Conservation (phyloP, 2,797 vertebrate species). For the Octomys mimax region DNA sequence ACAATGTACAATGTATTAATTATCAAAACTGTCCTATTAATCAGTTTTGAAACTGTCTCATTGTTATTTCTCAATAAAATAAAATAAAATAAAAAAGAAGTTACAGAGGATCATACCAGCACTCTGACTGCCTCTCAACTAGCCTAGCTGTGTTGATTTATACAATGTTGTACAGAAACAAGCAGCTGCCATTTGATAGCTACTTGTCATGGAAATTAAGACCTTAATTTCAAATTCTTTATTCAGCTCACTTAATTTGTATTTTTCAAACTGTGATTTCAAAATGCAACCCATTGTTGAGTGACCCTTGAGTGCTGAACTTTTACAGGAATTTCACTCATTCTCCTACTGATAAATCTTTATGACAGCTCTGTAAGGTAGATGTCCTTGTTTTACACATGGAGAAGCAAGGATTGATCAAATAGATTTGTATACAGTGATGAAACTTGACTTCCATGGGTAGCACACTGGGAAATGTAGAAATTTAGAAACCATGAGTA, state of each 20-base stretch:
- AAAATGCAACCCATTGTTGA: not conserved
- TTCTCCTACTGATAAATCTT: constrained; percentile 18
- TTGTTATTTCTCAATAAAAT: too few relatives aligned
- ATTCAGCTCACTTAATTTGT: constrained; percentile 13
- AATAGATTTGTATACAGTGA: constrained; percentile 27
- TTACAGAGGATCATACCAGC: not conserved
- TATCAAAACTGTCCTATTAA: too few relatives aligned
- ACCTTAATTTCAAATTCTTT: constrained; percentile 53
- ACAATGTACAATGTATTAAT: too few relatives aligned
- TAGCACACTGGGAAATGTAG: constrained; percentile 29
- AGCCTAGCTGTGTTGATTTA: not conserved
- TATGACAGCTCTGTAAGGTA: constrained; percentile 42
- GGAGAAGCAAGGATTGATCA: constrained; percentile 29
- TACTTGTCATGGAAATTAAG: constrained; percentile 54
- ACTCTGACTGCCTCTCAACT: not conserved
- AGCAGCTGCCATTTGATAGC: not conserved
- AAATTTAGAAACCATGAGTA: not conserved
- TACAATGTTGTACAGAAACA: not conserved
- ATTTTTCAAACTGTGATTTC: constrained; percentile 39
- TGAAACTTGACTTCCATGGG: not conserved
- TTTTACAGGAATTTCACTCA: constrained; percentile 42
- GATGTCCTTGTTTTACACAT: constrained; percentile 37
- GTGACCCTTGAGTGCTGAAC: not conserved
- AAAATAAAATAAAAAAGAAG: not conserved
- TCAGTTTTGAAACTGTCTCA: too few relatives aligned